Percentiles rank a stretch among this genome's conserved stretches.
Evolutionary conservation across 1,140 invertebrate species (phyloP).

Genomic region (Euura lappo): DNA sequence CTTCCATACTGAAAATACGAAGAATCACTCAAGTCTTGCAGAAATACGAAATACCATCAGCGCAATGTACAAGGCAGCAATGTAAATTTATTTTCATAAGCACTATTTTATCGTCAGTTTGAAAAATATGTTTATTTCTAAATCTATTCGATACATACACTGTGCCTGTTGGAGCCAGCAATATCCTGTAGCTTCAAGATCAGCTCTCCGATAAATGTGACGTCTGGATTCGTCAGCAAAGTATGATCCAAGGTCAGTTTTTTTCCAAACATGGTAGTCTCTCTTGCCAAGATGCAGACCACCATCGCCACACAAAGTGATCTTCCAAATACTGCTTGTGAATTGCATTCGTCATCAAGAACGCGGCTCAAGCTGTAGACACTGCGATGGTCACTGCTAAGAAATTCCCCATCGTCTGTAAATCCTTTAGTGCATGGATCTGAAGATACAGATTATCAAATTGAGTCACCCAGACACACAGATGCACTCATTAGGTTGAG

Average conservation of each 20-base stretch:
- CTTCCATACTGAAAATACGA: constrained; percentile 43
- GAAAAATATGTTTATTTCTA: no score
- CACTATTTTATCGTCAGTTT: no score
- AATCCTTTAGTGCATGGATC: background rate
- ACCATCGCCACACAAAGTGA: background rate
- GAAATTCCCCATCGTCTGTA: background rate
- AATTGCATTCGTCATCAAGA: background rate
- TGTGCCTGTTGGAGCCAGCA: background rate
- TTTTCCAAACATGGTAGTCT: background rate
- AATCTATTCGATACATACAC: background rate
- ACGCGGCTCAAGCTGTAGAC: background rate
- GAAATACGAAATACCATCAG: constrained; percentile 26
- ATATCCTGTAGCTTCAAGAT: background rate
- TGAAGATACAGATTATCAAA: background rate
- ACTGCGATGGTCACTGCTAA: background rate
- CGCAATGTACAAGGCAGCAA: background rate
- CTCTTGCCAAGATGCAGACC: background rate
- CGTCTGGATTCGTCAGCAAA: background rate
- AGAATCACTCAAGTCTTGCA: constrained; percentile 32
- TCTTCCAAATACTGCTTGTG: background rate
- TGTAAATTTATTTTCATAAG: no score
- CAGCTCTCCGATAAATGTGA: background rate
- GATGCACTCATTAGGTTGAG: no score
- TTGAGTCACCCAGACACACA: no score
- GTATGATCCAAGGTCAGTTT: background rate